Evolutionary conservation across 2,113 vertebrate species (phyloP), one percentile per base, ranked within the genome.

Genomic region (Pollimyrus isidori): DNA sequence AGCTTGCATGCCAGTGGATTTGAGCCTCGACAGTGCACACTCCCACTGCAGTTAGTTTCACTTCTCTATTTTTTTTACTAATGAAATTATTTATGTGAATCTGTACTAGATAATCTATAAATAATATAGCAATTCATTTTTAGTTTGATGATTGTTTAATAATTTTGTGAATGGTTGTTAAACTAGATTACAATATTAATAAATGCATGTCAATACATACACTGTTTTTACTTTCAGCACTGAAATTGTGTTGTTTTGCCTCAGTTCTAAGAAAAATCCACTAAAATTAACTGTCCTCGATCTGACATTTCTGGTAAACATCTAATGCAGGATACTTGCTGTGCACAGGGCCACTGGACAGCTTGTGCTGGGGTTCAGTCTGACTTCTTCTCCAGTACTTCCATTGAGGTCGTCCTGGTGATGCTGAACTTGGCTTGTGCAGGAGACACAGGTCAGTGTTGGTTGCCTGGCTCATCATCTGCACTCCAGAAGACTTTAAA

Each of bases 301-400:
- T 46, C n/a, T 30, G 13, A 48, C 15, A 30, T 86, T 50, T 52
- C n/a, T 30, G 48, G 49, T n/a, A 13, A 17, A 86, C 26, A 86
- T 11, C 21, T 52, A 86, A 48, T n/a, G 23, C 45, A n/a, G 49
- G 26, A 87, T 53, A 87, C 87, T 87, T 89, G 23, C 39, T 30
- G 26, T 86, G n/a, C 23, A 35, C 11, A 15, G 30, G 88, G 23
- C 5, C 94, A 97, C 97, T 97, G 96, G 96, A 94, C 90, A 95
- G 95, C 52, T 89, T 93, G 58, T 89, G 90, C 0, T 91, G 91
- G 45, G 94, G 95, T 50, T 96, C 95, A 0, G 93, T 83, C 35
- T 95, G 91, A 0, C 91, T 96, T 91, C 92, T 96, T 90, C 93
- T 95, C 97, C 97, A 97, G 50, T 96, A 97, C 87, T 92, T 97